A percentile compares a stretch with the other conserved stretches of the same genome.
These are phyloP conservation scores for Nothura maculosa DNA, from an alignment of 2,797 vertebrate species.

Conservation along the genomic window DNA sequence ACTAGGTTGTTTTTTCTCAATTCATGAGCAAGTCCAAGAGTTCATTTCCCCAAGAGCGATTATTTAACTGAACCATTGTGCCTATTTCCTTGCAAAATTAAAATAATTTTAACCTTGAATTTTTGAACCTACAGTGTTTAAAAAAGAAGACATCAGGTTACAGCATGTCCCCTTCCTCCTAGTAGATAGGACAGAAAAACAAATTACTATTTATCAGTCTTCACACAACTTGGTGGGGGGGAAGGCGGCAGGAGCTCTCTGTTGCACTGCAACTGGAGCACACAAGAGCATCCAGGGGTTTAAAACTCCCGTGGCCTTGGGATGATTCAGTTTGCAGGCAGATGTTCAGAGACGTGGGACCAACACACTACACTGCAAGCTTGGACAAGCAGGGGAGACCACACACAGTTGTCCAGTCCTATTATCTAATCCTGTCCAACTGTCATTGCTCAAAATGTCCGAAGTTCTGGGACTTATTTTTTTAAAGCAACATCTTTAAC, in stretches of 20 bases:
- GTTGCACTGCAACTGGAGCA: background rate
- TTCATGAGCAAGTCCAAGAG: constrained; percentile 7
- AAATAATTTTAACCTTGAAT: constrained; percentile 70
- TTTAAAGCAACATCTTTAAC: too few species aligned
- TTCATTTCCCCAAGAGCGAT: constrained; percentile 20
- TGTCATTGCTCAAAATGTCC: background rate
- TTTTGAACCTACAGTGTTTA: constrained; percentile 4
- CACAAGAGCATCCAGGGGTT: background rate
- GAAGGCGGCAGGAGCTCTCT: constrained; percentile 4
- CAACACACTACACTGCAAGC: background rate
- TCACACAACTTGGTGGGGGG: constrained; percentile 1
- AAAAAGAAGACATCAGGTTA: background rate
- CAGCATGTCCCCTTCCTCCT: constrained; percentile 40
- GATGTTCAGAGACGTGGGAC: background rate
- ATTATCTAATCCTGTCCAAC: background rate
- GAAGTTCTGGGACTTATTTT: constrained; percentile 1
- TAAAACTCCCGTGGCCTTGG: constrained; percentile 19
- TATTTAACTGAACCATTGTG: constrained; percentile 56
- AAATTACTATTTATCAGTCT: constrained; percentile 59
- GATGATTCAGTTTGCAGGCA: constrained; percentile 23
- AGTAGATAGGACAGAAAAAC: background rate
- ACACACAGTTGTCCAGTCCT: constrained; percentile 17
- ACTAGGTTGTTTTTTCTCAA: background rate
- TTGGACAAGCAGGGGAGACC: constrained; percentile 6
- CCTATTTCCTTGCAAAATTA: constrained; percentile 47